Evolutionary conservation across 2,797 vertebrate species (phyloP).

Genomic region (Sciurus carolinensis): DNA sequence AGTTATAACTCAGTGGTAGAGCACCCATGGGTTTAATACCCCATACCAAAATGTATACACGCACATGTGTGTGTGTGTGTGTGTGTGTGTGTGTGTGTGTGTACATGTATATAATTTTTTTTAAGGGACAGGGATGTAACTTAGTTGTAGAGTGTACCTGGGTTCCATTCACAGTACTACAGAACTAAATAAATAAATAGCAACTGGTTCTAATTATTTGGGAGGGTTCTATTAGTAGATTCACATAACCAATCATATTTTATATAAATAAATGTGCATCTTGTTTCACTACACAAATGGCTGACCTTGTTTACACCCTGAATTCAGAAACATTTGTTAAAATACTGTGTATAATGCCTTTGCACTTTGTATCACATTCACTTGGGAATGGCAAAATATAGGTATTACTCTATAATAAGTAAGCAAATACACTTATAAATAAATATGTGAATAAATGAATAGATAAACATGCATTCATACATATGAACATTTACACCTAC

Average conservation of each 20-base stretch:
- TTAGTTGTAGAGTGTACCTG: no score
- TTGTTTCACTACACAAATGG: background rate
- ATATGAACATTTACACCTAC: background rate
- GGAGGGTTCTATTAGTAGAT: background rate
- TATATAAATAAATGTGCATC: background rate
- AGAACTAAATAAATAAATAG: no score
- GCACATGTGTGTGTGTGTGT: no score
- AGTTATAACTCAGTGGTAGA: no score
- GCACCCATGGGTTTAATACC: no score
- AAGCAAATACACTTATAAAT: conserved; percentile 37
- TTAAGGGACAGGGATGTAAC: no score
- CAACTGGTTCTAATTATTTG: background rate
- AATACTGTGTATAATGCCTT: background rate
- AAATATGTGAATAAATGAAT: conserved; percentile 60
- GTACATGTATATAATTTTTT: no score
- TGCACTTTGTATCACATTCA: conserved; percentile 20
- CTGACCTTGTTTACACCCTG: background rate
- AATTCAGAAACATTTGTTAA: background rate
- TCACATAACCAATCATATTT: background rate
- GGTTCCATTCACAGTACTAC: no score
- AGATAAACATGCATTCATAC: background rate
- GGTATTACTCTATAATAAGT: background rate
- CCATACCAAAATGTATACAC: no score
- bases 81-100: no score
- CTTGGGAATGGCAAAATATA: background rate